Conservation (phyloP, 2,888 invertebrate species). For the Nematopogon swammerdamellus region DNA sequence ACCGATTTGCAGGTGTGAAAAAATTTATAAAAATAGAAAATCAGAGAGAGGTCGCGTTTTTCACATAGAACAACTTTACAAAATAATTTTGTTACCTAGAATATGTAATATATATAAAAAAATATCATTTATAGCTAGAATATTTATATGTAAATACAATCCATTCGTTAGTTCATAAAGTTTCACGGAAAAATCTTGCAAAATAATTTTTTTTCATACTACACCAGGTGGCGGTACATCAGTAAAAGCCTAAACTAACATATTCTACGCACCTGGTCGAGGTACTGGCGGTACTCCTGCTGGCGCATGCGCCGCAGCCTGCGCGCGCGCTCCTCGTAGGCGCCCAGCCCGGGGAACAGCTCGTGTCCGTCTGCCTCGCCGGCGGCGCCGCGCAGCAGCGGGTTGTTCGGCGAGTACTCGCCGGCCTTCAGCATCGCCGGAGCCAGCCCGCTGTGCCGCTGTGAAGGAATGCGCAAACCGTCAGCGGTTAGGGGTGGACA, state of each 20-base stretch:
- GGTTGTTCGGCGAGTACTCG: conserved; percentile 62
- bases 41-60: too few species aligned
- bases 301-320: conserved; percentile 47
- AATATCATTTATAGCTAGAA: too few species aligned
- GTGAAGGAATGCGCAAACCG: too few species aligned
- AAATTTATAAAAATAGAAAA: too few species aligned
- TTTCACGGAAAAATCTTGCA: too few species aligned
- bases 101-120: background rate
- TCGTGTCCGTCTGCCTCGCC: conserved; percentile 21
- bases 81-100: too few species aligned
- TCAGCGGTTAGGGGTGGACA: too few species aligned
- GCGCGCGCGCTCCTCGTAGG: conserved; percentile 54
- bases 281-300: conserved; percentile 54
- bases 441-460: conserved; percentile 45
- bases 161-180: too few species aligned
- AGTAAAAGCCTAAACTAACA: too few species aligned
- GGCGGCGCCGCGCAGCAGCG: conserved; percentile 39
- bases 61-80: too few species aligned
- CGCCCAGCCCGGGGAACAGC: conserved; percentile 55
- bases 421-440: conserved; percentile 55
- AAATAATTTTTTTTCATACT: too few species aligned
- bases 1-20: too few species aligned
- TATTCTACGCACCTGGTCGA: conserved; percentile 52
- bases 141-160: background rate
- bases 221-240: background rate